phyloP scores from a whole-genome alignment of 2,113 vertebrate species.

The Salvator merianae region DNA sequence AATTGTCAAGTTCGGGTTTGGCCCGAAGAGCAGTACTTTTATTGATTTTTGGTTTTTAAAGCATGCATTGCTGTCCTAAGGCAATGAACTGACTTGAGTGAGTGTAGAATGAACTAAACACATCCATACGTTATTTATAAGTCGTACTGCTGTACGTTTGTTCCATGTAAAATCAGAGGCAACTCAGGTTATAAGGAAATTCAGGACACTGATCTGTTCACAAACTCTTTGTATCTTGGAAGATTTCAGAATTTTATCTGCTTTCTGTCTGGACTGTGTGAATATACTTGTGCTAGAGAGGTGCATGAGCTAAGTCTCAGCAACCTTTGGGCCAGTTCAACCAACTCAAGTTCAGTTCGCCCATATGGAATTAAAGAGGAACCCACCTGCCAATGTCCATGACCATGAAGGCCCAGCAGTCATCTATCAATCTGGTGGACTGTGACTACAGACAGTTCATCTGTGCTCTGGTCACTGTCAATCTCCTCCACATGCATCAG shows the following conservation, averaged over 20 bases:
- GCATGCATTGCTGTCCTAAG: neutral
- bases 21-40: neutral
- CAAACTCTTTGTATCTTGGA: neutral
- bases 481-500: no score
- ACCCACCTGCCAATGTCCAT: no score
- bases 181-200: no score
- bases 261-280: conserved; percentile 5
- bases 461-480: no score
- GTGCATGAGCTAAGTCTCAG: no score
- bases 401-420: no score
- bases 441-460: no score
- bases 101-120: neutral
- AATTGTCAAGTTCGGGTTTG: neutral
- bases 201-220: no score
- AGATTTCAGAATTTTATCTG: neutral
- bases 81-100: neutral
- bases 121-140: neutral
- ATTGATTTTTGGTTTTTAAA: neutral
- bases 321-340: no score
- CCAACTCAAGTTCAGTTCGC: no score
- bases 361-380: no score
- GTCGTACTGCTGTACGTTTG: neutral
- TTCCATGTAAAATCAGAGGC: neutral
- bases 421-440: no score
- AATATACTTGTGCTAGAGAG: neutral